Base-by-base conservation (phyloP, 2,888 invertebrate genomes). In the Odontomyia ornata region DNA sequence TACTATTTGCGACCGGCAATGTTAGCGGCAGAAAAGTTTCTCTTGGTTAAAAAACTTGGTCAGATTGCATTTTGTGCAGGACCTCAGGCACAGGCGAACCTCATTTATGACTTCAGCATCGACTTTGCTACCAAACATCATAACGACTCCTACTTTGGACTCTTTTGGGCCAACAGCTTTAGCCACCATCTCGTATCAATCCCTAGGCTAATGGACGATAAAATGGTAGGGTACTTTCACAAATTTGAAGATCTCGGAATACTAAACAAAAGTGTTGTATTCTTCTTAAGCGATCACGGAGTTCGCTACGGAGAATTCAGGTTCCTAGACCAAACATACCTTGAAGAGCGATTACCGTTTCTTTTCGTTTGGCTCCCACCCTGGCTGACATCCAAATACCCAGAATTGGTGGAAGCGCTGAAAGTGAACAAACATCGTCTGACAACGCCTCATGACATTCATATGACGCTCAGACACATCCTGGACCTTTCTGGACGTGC, bases 241-340 rank as follows among this genome's bases (percentile, higher is more conserved):
- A 87, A 89, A 36, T 84, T 94, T 47, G 86, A 89, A 4, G 87
- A 88, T 18, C 88, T 89, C 0, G 91, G 91, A 0, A 88, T 91
- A 4, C 83, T 91, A 72, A 89, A 91, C 60, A 91, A 91, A 57
- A 90, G 91, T 1, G 89, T 94, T 81, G 86, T 95, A 0, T 87
- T 94, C 75, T 91, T 93, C 80, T 87, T 94, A 75, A 94, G 94
- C 82, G 94, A 94, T 83, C 94, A 95, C 81, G 95, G 95, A 0
- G 89, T 93, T 82, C 89, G 95, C 9, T 94, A 92, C 83, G 95
- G 95, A 0, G 89, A 89, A 21, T 89, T 91, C 60, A 88, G 94
- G 2, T 87, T 90, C 78, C 90, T 91, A 1, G 87, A 90, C 79
- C 90, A 91, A 30, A 93, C 94, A 0, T 94, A 93, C 88, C 90